These are phyloP conservation scores for Neoitamus cyanurus DNA, from an alignment of 2,888 invertebrate genomes.

Conservation along the genomic window DNA sequence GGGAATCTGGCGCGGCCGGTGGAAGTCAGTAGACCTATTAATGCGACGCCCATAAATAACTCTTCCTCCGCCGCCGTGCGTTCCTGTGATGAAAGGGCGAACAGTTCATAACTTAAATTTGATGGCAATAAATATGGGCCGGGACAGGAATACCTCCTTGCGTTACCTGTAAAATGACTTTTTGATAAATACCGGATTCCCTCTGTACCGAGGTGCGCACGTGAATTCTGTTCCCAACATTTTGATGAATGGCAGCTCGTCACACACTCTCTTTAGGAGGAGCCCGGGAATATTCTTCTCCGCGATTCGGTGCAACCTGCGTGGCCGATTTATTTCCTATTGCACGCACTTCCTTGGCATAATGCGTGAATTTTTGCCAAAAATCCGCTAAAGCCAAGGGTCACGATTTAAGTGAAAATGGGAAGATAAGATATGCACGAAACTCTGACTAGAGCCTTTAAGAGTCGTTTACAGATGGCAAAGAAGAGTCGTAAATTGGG, in stretches of 20 bases:
- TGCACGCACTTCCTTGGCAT: background rate
- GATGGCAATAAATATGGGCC: conserved; percentile 38
- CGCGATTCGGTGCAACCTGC: background rate
- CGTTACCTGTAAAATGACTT: conserved; percentile 22
- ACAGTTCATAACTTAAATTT: conserved; percentile 46
- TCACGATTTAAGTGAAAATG: background rate
- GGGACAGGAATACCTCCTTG: conserved; percentile 15
- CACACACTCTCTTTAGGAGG: conserved; percentile 31
- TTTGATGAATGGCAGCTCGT: conserved; percentile 40
- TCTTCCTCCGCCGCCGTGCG: conserved; percentile 14
- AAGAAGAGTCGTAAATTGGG: too few relatives aligned
- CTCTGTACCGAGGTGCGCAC: conserved; percentile 17
- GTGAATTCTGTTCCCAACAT: conserved; percentile 5
- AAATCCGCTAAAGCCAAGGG: background rate
- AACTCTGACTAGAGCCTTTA: too few relatives aligned
- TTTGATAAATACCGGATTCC: conserved; percentile 26
- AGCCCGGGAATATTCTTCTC: background rate
- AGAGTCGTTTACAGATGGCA: too few relatives aligned
- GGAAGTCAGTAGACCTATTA: conserved; percentile 23
- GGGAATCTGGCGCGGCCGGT: background rate
- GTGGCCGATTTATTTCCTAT: background rate
- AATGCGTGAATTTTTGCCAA: background rate
- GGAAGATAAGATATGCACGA: background rate
- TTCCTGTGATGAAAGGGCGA: conserved; percentile 37
- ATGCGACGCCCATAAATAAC: conserved; percentile 32